Conservation (phyloP, 2,888 invertebrate species). For the Euplexia lucipara region DNA sequence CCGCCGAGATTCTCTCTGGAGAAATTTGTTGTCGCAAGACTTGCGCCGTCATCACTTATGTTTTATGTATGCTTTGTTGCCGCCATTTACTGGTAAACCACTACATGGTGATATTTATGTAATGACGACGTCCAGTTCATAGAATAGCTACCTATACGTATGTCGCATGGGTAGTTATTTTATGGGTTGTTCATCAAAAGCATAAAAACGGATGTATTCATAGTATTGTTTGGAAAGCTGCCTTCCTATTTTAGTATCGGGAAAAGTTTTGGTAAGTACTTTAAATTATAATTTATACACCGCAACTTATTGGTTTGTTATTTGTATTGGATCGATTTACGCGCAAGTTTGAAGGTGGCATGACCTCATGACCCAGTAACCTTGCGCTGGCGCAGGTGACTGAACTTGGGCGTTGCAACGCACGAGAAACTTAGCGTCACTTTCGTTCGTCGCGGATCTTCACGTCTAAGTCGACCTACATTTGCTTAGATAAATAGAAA, state of each 20-base stretch:
- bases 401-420: constrained; percentile 77
- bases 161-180: no score
- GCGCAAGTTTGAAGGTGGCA: constrained; percentile 70
- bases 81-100: constrained; percentile 63
- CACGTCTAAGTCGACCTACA: constrained; percentile 67
- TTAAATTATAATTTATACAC: constrained; percentile 9
- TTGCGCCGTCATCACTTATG: constrained; percentile 74
- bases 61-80: constrained; percentile 82
- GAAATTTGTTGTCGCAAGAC: constrained; percentile 81
- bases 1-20: constrained; percentile 81
- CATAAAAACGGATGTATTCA: no score
- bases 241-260: not conserved
- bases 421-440: constrained; percentile 81
- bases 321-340: constrained; percentile 34
- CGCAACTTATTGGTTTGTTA: constrained; percentile 13
- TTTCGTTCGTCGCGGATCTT: constrained; percentile 84
- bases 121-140: constrained; percentile 45
- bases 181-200: constrained; percentile 6
- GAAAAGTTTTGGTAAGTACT: not conserved
- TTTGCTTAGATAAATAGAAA: constrained; percentile 49
- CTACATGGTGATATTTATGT: constrained; percentile 63
- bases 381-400: constrained; percentile 71
- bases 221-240: constrained; percentile 38
- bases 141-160: constrained; percentile 7
- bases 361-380: constrained; percentile 84